Conservation (phyloP, 2,113 vertebrate genomes). For the Gasterosteus nipponicus region DNA sequence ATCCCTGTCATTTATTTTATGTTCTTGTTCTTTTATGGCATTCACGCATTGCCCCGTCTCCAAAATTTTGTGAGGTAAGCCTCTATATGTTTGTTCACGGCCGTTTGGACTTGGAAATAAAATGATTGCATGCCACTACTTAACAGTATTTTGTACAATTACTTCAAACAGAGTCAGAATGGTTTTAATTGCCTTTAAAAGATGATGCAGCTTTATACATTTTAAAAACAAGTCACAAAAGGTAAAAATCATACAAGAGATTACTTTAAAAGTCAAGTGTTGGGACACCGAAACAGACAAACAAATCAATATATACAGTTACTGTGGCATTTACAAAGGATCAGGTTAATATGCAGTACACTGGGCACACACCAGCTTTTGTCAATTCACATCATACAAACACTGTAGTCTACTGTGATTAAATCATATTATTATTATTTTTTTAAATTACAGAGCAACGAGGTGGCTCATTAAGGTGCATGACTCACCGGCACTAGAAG, state of each 20-base stretch:
- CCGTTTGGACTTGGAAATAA: not conserved
- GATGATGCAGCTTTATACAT: slow-evolving; percentile 61
- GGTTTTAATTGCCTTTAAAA: slow-evolving; percentile 72
- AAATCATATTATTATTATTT: slow-evolving; percentile 17
- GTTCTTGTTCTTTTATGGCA: not conserved
- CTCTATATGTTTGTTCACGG: not conserved
- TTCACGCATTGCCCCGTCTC: not conserved
- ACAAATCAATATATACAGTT: slow-evolving; percentile 71
- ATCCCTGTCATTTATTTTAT: not conserved
- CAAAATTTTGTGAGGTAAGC: not conserved
- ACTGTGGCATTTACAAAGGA: slow-evolving; percentile 67
- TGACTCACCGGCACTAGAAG: slow-evolving; percentile 9
- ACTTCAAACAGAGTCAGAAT: slow-evolving; percentile 51
- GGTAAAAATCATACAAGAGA: slow-evolving; percentile 70
- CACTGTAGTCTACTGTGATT: slow-evolving; percentile 27
- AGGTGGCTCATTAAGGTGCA: slow-evolving; percentile 17
- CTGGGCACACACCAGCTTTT: slow-evolving; percentile 52
- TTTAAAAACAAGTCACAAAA: slow-evolving; percentile 71
- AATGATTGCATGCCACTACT: not conserved
- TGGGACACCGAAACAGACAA: slow-evolving; percentile 60
- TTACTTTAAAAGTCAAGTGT: slow-evolving; percentile 60
- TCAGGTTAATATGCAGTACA: slow-evolving; percentile 60
- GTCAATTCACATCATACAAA: slow-evolving; percentile 29
- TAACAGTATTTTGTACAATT: not conserved
- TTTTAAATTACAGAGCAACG: slow-evolving; percentile 13